A percentile compares a stretch with the other conserved stretches of the same genome.
Evolutionary conservation across 2,888 invertebrate genomes (phyloP).

Genomic region (Apamea anceps): DNA sequence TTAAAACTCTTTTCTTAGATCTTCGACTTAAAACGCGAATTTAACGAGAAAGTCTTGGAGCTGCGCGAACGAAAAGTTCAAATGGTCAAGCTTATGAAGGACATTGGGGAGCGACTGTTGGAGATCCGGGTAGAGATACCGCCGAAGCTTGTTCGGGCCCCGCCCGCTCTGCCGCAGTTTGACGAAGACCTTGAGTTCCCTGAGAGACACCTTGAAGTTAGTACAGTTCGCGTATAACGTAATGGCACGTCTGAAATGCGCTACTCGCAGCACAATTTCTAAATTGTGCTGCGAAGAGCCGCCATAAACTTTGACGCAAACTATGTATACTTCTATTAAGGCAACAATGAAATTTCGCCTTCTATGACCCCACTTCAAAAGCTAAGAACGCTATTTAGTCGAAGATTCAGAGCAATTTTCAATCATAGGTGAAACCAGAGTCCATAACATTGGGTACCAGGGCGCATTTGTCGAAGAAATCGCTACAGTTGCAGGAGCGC

Average conservation of each 20-base stretch:
- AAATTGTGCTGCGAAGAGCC: too few species aligned
- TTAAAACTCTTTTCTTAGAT: constrained; percentile 73
- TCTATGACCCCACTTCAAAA: background rate
- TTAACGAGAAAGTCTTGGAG: constrained; percentile 83
- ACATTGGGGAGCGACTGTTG: constrained; percentile 84
- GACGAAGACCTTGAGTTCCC: constrained; percentile 90
- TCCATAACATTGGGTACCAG: constrained; percentile 58
- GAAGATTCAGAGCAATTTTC: background rate
- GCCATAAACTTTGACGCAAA: background rate
- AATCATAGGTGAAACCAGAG: constrained; percentile 81
- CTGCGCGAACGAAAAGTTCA: constrained; percentile 82
- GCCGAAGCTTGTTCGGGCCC: constrained; percentile 79
- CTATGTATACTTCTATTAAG: background rate
- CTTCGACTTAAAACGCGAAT: constrained; percentile 82
- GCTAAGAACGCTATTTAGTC: background rate
- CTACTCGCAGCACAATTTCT: background rate
- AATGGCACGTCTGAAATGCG: background rate
- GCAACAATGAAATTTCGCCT: background rate
- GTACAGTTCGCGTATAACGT: background rate
- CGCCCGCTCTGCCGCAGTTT: constrained; percentile 86
- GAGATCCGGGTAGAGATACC: constrained; percentile 91
- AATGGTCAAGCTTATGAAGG: constrained; percentile 78
- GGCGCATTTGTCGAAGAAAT: constrained; percentile 62
- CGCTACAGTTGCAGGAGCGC: constrained; percentile 68
- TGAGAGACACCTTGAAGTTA: constrained; percentile 89